Percentiles rank a stretch among this genome's conserved stretches.
phyloP scores from a whole-genome alignment of 2,113 vertebrate species.

The cat (Felis catus) region DNA sequence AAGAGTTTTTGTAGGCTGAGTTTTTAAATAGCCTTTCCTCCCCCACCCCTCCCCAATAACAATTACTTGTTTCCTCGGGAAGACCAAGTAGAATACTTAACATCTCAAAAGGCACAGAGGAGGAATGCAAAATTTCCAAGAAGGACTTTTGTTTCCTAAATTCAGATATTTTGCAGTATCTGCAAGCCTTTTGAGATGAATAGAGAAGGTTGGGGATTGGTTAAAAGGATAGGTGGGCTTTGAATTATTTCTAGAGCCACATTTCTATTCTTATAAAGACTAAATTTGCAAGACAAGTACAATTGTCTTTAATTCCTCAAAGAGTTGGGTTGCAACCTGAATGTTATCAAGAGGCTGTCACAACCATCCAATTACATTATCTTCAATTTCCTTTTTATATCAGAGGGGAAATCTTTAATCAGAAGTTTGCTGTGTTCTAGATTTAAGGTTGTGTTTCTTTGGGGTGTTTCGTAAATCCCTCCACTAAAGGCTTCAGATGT shows the following conservation, averaged over 20 bases:
- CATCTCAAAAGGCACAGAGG: neutral
- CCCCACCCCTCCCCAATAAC: neutral
- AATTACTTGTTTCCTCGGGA: neutral
- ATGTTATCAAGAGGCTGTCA: neutral
- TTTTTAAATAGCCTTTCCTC: neutral
- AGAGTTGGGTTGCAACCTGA: neutral
- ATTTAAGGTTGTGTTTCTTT: neutral
- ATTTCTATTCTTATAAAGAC: neutral
- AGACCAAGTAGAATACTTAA: neutral
- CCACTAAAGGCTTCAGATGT: neutral
- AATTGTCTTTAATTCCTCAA: neutral
- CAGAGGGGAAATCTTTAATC: neutral
- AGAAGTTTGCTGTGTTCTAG: neutral
- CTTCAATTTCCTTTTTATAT: neutral
- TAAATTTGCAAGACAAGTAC: neutral
- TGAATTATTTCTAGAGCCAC: neutral
- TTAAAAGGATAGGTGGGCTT: neutral
- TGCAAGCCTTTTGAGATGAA: neutral
- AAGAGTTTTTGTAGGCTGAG: neutral
- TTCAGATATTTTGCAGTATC: neutral
- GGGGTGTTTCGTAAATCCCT: neutral
- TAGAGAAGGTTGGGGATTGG: neutral
- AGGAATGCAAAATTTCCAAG: neutral
- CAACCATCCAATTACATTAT: neutral
- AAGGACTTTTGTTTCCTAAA: neutral